phyloP scores from a whole-genome alignment of 1,140 invertebrate genomes.

The Alviniconcha marisindica region DNA sequence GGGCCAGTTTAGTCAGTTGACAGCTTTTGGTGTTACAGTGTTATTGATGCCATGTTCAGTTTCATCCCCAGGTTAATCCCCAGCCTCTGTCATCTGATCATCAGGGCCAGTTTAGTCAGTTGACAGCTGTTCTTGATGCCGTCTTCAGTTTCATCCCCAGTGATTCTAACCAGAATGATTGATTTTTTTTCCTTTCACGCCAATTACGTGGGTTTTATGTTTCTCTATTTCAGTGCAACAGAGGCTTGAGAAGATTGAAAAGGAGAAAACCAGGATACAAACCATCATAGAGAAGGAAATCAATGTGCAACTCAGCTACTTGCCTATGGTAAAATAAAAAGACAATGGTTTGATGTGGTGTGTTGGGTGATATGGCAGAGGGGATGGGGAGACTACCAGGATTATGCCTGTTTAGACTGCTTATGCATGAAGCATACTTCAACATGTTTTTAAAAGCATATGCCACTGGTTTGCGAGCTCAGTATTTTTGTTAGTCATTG shows the following conservation, averaged over 20 bases:
- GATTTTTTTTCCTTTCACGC: background rate
- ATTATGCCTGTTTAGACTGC: too few species aligned
- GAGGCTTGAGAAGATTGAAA: conserved; percentile 19
- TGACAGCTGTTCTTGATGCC: background rate
- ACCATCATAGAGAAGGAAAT: conserved; percentile 19
- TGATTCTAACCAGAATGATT: background rate
- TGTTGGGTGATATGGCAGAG: too few species aligned
- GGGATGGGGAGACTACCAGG: too few species aligned
- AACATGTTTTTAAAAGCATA: too few species aligned
- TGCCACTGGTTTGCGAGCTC: background rate
- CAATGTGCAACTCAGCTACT: background rate
- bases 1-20: too few species aligned
- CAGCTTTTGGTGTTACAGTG: too few species aligned
- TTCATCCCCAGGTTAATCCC: background rate
- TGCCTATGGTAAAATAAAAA: conserved; percentile 22
- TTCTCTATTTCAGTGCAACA: background rate
- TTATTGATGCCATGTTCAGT: too few species aligned
- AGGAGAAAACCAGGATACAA: background rate
- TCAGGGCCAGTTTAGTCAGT: background rate
- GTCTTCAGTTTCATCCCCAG: background rate
- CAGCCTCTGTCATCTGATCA: background rate
- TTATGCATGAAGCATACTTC: too few species aligned
- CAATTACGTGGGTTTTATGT: background rate
- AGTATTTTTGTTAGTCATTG: background rate
- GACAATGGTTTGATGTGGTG: too few species aligned